Evolutionary conservation across 2,888 invertebrate species (phyloP).

Genomic region (Dione vanillae): DNA sequence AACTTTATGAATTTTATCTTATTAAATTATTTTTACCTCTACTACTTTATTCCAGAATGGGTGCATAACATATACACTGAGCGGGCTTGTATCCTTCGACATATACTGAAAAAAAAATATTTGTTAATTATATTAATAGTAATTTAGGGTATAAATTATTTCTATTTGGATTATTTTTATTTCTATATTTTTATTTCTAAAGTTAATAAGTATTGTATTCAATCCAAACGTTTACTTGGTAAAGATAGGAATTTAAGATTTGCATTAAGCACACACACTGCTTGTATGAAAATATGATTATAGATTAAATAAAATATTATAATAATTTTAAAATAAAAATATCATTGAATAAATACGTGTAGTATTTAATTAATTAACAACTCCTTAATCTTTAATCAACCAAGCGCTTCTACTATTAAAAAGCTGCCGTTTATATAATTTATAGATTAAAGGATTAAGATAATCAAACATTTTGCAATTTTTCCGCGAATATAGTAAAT

Average conservation of each 20-base stretch:
- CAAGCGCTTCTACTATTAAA: not conserved
- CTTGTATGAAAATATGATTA: not conserved
- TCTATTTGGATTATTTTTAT: no score
- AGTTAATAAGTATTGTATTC: no score
- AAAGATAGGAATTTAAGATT: not conserved
- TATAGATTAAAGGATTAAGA: not conserved
- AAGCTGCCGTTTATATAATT: not conserved
- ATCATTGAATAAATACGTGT: not conserved
- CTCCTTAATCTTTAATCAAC: no score
- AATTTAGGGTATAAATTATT: not conserved
- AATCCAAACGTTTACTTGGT: not conserved
- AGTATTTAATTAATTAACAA: not conserved
- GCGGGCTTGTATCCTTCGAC: constrained; percentile 97
- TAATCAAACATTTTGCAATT: not conserved
- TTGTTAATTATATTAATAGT: not conserved
- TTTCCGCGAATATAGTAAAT: not conserved
- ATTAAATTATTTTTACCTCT: constrained; percentile 86
- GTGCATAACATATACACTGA: constrained; percentile 99
- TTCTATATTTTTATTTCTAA: no score
- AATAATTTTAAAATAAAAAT: not conserved
- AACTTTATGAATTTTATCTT: no score
- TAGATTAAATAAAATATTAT: not conserved
- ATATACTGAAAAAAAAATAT: constrained; percentile 91
- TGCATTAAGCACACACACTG: not conserved
- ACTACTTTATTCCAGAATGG: constrained; percentile 99